phyloP scores from a whole-genome alignment of 1,140 invertebrate species.

The Drosophila seguyi region DNA sequence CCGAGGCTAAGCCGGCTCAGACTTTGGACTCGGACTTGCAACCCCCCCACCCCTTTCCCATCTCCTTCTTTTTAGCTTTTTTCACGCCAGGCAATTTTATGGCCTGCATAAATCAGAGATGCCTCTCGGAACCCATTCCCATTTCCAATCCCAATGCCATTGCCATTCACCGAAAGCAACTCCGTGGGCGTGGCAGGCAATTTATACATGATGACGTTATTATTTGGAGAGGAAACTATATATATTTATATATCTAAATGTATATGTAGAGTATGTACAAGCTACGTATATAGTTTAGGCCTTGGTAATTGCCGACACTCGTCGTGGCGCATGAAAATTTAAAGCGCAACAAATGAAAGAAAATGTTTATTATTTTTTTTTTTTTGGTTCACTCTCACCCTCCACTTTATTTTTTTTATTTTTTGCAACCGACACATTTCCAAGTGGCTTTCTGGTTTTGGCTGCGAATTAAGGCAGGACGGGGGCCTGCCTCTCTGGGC shows the following conservation, averaged over 20 bases:
- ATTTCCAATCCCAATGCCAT: slow-evolving; percentile 5
- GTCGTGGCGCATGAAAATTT: slow-evolving; percentile 71
- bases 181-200: slow-evolving; percentile 56
- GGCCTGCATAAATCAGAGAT: slow-evolving; percentile 62
- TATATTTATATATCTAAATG: background rate
- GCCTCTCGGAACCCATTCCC: slow-evolving; percentile 12
- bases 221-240: slow-evolving; percentile 31
- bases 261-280: background rate
- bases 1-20: slow-evolving; percentile 36
- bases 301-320: slow-evolving; percentile 68
- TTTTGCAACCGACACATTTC: slow-evolving; percentile 43
- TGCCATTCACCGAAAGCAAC: slow-evolving; percentile 11
- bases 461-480: slow-evolving; percentile 47
- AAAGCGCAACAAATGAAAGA: slow-evolving; percentile 78
- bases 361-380: slow-evolving; percentile 33
- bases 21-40: slow-evolving; percentile 31
- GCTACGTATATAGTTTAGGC: slow-evolving; percentile 36
- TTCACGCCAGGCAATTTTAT: slow-evolving; percentile 57
- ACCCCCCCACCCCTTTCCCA: background rate
- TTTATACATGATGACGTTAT: slow-evolving; percentile 69
- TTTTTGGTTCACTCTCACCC: background rate
- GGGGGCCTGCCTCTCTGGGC: slow-evolving; percentile 28
- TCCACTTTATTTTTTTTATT: slow-evolving; percentile 18
- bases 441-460: slow-evolving; percentile 62
- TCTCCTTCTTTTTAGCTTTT: background rate